These are phyloP conservation scores for Watsonalla binaria DNA, from an alignment of 2,888 invertebrate genomes.

Conservation along the genomic window DNA sequence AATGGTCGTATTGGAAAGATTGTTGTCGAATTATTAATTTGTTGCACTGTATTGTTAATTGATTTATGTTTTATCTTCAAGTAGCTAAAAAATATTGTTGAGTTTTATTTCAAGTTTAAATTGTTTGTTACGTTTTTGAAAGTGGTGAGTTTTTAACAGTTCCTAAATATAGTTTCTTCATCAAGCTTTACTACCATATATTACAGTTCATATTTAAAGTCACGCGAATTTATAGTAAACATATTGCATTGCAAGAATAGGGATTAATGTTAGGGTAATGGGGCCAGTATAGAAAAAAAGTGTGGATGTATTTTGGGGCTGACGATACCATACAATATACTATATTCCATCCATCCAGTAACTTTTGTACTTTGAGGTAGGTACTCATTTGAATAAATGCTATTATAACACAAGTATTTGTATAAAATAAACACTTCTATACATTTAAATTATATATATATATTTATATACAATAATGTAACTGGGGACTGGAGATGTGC, in stretches of 20 bases:
- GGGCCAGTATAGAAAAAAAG: constrained; percentile 56
- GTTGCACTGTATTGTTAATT: constrained; percentile 31
- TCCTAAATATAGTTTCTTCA: constrained; percentile 49
- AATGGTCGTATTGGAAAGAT: constrained; percentile 35
- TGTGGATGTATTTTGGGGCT: constrained; percentile 7
- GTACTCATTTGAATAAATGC: too few relatives aligned
- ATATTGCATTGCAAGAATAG: constrained; percentile 57
- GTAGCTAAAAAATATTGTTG: constrained; percentile 51
- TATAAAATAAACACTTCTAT: too few relatives aligned
- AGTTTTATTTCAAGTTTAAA: constrained; percentile 55
- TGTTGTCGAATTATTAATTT: constrained; percentile 31
- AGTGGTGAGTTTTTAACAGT: constrained; percentile 45
- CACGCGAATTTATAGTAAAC: too few relatives aligned
- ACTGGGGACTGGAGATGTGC: too few relatives aligned
- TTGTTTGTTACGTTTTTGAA: constrained; percentile 55
- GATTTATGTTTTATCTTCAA: constrained; percentile 21
- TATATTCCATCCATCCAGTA: too few relatives aligned
- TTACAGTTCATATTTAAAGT: constrained; percentile 14
- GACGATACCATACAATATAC: too few relatives aligned
- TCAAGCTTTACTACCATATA: constrained; percentile 32
- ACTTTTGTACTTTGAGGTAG: too few relatives aligned
- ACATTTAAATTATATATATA: too few relatives aligned
- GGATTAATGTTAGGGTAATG: constrained; percentile 53
- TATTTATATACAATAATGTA: too few relatives aligned
- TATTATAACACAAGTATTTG: too few relatives aligned